A percentile compares a stretch with the other conserved stretches of the same genome.
Conservation (phyloP, 1,140 invertebrate genomes). For the Cherax destructor region DNA sequence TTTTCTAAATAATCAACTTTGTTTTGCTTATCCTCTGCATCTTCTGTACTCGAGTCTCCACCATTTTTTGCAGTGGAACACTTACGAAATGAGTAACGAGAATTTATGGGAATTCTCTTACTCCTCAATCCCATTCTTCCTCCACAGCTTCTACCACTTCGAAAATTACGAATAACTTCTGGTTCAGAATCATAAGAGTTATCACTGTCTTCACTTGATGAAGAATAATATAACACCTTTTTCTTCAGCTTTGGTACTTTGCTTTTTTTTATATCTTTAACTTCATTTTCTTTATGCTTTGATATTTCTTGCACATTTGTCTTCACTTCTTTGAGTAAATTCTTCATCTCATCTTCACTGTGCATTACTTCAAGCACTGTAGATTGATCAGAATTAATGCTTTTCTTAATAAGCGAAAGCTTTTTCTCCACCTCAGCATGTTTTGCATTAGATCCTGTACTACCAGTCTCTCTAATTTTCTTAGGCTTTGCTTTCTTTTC, state of each 20-base stretch:
- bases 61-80: conserved; percentile 2
- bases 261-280: neutral
- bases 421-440: neutral
- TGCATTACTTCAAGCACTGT: neutral
- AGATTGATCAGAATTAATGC: neutral
- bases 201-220: conserved; percentile 49
- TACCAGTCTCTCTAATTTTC: neutral
- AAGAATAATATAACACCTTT: conserved; percentile 14
- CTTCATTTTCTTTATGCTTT: neutral
- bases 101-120: conserved; percentile 16
- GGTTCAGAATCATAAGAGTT: conserved; percentile 40
- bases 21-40: conserved; percentile 2
- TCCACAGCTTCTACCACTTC: conserved; percentile 42
- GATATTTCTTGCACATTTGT: neutral
- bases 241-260: neutral
- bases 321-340: neutral
- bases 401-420: neutral
- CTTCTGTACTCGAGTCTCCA: neutral
- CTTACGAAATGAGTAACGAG: conserved; percentile 43
- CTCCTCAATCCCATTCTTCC: conserved; percentile 48
- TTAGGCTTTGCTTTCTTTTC: neutral
- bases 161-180: conserved; percentile 58
- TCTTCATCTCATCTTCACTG: neutral
- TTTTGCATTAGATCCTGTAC: neutral
- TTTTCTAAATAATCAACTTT: neutral